These are phyloP conservation scores for Monarcha castaneiventris DNA, from an alignment of 2,113 vertebrate genomes.

Conservation along the genomic window DNA sequence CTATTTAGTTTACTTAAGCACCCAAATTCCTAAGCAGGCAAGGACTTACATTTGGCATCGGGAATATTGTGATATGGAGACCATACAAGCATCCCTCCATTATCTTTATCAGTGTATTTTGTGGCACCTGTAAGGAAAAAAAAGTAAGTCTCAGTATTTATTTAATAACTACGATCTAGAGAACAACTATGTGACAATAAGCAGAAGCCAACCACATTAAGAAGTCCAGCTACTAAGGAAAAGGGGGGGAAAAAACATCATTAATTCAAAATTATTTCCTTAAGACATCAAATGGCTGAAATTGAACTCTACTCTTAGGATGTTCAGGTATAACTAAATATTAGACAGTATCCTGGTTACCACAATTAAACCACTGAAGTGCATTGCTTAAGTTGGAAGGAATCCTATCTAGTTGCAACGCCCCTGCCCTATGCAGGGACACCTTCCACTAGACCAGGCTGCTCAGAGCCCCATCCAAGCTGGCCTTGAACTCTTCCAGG, in stretches of 20 bases:
- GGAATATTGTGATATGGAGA: constrained; percentile 90
- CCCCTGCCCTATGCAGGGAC: not conserved
- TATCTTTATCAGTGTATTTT: constrained; percentile 93
- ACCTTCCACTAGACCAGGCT: not conserved
- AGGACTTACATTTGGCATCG: constrained; percentile 88
- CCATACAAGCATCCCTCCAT: constrained; percentile 97
- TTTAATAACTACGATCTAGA: not conserved
- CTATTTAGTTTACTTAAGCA: not conserved
- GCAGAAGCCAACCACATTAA: not conserved
- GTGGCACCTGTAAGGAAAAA: constrained; percentile 82
- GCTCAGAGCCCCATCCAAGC: not conserved
- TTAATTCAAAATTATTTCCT: not conserved
- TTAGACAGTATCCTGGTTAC: not conserved
- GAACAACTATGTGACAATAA: not conserved
- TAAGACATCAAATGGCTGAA: not conserved
- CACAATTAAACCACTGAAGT: not conserved
- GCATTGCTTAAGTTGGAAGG: not conserved
- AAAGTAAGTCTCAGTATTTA: constrained; percentile 14
- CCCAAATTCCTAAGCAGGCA: not conserved
- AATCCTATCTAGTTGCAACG: not conserved
- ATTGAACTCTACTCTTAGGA: not conserved
- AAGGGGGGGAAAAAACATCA: fast-evolving
- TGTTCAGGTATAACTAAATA: not conserved
- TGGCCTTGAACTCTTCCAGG: not conserved
- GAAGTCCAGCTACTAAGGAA: not conserved